Conservation (phyloP, 2,888 invertebrate genomes). For the Volucella inanis region DNA sequence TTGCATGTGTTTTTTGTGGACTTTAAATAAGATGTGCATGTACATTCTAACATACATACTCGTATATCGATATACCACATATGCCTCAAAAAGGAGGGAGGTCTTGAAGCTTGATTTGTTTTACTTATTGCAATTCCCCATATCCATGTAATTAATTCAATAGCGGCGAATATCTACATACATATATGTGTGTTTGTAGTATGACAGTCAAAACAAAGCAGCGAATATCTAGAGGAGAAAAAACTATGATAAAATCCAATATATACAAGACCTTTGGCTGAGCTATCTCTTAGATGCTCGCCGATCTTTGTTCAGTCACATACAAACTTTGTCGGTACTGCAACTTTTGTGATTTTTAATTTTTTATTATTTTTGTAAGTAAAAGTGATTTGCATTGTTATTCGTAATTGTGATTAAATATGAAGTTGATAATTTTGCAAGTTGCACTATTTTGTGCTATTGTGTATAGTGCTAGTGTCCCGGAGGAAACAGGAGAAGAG, state of each 20-base stretch:
- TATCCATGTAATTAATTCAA: conserved; percentile 64
- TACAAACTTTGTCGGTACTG: conserved; percentile 36
- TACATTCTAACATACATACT: conserved; percentile 16
- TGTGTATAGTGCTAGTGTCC: conserved; percentile 53
- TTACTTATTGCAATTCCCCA: conserved; percentile 59
- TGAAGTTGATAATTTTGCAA: conserved; percentile 63
- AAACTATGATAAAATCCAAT: conserved; percentile 54
- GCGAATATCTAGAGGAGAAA: conserved; percentile 15
- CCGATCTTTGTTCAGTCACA: conserved; percentile 68
- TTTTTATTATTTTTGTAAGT: conserved; percentile 17
- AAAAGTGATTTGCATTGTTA: conserved; percentile 10
- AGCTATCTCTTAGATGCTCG: conserved; percentile 69
- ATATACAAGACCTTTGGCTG: conserved; percentile 64
- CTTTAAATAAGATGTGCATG: background rate
- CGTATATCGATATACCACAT: background rate
- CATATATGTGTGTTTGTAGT: background rate
- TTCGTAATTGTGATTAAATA: conserved; percentile 17
- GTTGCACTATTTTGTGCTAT: conserved; percentile 58
- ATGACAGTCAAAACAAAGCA: background rate
- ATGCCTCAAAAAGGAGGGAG: conserved; percentile 51
- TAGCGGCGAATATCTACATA: conserved; percentile 55
- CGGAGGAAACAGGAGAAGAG: conserved; percentile 2
- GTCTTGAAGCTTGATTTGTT: conserved; percentile 58
- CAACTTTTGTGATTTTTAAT: conserved; percentile 5
- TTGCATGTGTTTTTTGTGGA: background rate